A percentile compares a stretch with the other conserved stretches of the same genome.
phyloP scores from a whole-genome alignment of 64 coral and sea anemone species.

The Pocillopora verrucosa region DNA sequence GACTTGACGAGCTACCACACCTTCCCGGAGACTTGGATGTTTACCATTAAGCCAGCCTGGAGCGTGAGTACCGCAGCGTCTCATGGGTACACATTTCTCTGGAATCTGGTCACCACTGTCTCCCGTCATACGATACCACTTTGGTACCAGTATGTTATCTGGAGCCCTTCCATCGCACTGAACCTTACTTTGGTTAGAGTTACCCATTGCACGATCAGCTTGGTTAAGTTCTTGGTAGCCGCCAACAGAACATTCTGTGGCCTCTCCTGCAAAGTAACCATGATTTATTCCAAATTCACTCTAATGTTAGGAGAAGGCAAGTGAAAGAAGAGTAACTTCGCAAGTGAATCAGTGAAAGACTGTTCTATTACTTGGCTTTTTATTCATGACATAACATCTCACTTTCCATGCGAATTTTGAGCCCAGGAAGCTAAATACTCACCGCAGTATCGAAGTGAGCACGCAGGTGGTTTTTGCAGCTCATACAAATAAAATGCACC shows the following conservation, averaged over 20 bases:
- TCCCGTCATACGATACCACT: slow-evolving; percentile 26
- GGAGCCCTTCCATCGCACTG: not conserved
- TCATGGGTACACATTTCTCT: not conserved
- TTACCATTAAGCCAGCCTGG: slow-evolving; percentile 27
- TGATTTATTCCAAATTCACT: no score
- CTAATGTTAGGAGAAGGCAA: no score
- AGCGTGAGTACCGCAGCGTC: not conserved
- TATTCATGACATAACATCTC: no score
- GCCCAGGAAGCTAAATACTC: not conserved
- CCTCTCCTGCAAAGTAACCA: not conserved
- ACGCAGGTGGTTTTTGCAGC: not conserved
- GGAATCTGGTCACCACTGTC: slow-evolving; percentile 10
- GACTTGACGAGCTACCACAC: no score
- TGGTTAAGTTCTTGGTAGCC: not conserved
- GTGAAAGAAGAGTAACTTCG: no score
- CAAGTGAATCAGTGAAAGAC: no score
- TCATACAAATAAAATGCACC: not conserved
- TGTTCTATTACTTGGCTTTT: no score
- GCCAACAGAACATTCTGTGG: not conserved
- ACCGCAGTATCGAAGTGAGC: not conserved
- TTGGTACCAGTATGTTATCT: not conserved
- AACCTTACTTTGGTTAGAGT: not conserved
- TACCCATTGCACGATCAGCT: not conserved
- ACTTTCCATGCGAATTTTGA: no score
- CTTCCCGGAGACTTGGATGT: no score